These are phyloP conservation scores for Myotis lucifugus DNA, from an alignment of 2,113 vertebrate species.

Conservation along the genomic window DNA sequence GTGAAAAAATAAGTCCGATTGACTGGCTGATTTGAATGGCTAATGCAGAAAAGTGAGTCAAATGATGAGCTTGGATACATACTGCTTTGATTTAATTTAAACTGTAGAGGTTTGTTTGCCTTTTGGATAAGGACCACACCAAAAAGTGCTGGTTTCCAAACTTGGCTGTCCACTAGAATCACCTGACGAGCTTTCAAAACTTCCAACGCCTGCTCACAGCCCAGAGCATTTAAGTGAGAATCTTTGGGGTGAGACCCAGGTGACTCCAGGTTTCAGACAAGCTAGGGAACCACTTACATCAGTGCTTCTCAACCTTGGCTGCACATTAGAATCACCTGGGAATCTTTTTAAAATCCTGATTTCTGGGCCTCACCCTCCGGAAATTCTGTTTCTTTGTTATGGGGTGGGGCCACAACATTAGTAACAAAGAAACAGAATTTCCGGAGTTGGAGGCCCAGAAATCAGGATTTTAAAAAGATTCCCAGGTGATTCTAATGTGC, in stretches of 20 bases:
- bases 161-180: neutral
- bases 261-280: too few relatives aligned
- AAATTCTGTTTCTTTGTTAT: too few relatives aligned
- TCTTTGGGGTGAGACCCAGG: neutral
- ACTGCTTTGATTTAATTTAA: conserved; percentile 16
- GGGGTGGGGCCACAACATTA: too few relatives aligned
- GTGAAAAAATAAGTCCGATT: neutral
- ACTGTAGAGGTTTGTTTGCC: neutral
- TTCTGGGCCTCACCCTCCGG: too few relatives aligned
- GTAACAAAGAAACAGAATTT: too few relatives aligned
- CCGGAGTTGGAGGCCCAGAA: too few relatives aligned
- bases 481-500: too few relatives aligned
- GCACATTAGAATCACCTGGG: too few relatives aligned
- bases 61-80: neutral
- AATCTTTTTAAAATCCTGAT: too few relatives aligned
- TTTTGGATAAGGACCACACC: neutral
- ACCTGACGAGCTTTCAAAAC: neutral
- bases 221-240: neutral
- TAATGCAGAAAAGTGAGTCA: neutral
- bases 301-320: too few relatives aligned
- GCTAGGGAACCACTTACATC: neutral
- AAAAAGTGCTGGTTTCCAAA: neutral
- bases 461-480: too few relatives aligned
- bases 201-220: neutral
- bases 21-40: neutral